A percentile compares a stretch with the other conserved stretches of the same genome.
These are phyloP conservation scores for Lithophane socia DNA, from an alignment of 2,888 invertebrate species.

Conservation along the genomic window DNA sequence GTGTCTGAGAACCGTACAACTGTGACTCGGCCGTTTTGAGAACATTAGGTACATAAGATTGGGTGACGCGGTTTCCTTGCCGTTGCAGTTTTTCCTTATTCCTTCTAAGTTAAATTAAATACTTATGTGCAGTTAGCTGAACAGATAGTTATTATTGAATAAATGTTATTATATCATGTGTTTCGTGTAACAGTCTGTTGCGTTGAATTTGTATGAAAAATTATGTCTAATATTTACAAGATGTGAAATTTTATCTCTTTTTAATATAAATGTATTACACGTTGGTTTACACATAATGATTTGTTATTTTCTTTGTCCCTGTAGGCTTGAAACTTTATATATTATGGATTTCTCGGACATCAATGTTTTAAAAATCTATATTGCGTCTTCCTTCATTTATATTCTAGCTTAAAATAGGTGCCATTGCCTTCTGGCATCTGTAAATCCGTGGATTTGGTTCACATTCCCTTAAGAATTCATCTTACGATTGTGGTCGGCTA, in stretches of 20 bases:
- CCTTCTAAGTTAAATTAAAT: constrained; percentile 39
- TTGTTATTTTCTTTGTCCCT: constrained; percentile 67
- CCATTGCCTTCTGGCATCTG: background rate
- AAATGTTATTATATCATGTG: constrained; percentile 78
- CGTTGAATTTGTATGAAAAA: constrained; percentile 81
- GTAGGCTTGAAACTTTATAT: background rate
- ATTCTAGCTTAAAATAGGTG: background rate
- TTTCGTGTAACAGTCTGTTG: constrained; percentile 79
- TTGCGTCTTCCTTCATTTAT: background rate
- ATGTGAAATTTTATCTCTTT: constrained; percentile 89
- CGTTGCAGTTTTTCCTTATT: constrained; percentile 10
- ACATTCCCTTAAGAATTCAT: background rate
- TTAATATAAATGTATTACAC: constrained; percentile 89
- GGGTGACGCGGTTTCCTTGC: background rate
- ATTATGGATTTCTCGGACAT: background rate
- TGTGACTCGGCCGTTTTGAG: background rate
- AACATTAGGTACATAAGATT: background rate
- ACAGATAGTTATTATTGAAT: constrained; percentile 70
- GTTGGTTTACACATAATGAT: constrained; percentile 81
- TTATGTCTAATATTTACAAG: constrained; percentile 87
- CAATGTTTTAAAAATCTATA: constrained; percentile 3
- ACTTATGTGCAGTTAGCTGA: constrained; percentile 61
- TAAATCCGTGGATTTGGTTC: constrained; percentile 15
- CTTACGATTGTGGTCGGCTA: background rate
- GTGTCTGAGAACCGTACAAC: background rate